These are phyloP conservation scores for Boleophthalmus pectinirostris DNA, from an alignment of 2,113 vertebrate genomes.

Conservation along the genomic window DNA sequence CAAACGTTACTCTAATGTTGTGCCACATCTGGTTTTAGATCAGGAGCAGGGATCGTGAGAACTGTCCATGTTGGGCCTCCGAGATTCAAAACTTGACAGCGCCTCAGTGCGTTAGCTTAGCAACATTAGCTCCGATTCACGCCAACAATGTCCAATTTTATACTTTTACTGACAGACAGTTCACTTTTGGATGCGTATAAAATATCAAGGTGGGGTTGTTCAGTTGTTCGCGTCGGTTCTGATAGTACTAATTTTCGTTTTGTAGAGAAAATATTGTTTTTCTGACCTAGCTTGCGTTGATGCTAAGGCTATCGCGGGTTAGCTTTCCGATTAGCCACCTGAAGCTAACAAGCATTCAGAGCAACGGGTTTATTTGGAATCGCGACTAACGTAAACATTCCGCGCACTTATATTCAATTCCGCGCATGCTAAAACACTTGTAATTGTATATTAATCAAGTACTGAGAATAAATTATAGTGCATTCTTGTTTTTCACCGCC, in stretches of 20 bases:
- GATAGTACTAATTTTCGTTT: not conserved
- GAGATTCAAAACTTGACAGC: slow-evolving; percentile 65
- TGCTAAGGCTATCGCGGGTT: slow-evolving; percentile 60
- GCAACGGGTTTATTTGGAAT: slow-evolving; percentile 2
- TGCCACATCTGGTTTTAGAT: slow-evolving; percentile 6
- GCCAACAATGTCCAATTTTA: not conserved
- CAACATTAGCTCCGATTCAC: slow-evolving; percentile 39
- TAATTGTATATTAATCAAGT: not conserved
- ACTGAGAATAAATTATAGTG: not conserved
- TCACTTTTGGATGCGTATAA: accelerated
- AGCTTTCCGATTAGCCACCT: slow-evolving; percentile 48
- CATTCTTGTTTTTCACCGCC: not conserved
- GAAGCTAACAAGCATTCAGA: slow-evolving; percentile 19
- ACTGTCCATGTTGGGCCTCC: slow-evolving; percentile 51
- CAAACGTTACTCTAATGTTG: slow-evolving; percentile 8
- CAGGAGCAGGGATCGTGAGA: slow-evolving; percentile 12
- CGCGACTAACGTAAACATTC: not conserved
- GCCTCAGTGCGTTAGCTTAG: slow-evolving; percentile 54
- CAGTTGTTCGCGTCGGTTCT: not conserved
- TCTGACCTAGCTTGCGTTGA: slow-evolving; percentile 34
- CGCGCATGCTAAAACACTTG: too few species aligned
- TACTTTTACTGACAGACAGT: not conserved
- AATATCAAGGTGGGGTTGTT: not conserved
- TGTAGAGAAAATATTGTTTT: slow-evolving; percentile 13
- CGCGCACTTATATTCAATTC: not conserved